Percentiles rank a stretch among this genome's conserved stretches.
Conservation (phyloP, 1,140 invertebrate species). For the Mactra quadrangularis region DNA sequence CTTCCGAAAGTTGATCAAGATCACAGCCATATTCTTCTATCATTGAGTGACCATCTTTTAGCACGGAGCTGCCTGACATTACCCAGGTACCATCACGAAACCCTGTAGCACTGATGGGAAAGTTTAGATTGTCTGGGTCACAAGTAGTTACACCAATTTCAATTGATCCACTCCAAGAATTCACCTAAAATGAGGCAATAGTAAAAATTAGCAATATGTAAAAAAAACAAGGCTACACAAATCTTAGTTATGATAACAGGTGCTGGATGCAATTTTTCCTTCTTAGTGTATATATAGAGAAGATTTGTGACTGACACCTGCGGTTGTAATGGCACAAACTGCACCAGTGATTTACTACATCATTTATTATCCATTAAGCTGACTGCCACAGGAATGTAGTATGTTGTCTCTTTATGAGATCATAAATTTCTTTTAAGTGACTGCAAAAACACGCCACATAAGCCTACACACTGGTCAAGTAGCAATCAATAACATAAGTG, state of each 20-base stretch:
- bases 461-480: no score
- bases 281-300: no score
- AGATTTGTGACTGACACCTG: no score
- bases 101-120: conserved; percentile 93
- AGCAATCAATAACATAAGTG: no score
- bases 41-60: conserved; percentile 91
- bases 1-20: conserved; percentile 92
- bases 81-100: conserved; percentile 94
- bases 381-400: no score
- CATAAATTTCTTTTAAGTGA: no score
- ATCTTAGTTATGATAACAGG: not conserved
- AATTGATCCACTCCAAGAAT: conserved; percentile 93
- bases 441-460: no score
- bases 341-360: no score
- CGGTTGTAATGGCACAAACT: no score
- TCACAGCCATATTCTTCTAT: conserved; percentile 92
- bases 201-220: not conserved
- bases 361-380: no score
- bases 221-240: not conserved
- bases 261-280: no score
- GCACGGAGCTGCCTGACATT: conserved; percentile 93
- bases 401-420: no score
- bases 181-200: conserved; percentile 79
- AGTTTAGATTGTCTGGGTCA: conserved; percentile 91
- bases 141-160: conserved; percentile 95